Conservation (phyloP, 1,140 invertebrate genomes). For the Diplogasteroides magnus region DNA sequence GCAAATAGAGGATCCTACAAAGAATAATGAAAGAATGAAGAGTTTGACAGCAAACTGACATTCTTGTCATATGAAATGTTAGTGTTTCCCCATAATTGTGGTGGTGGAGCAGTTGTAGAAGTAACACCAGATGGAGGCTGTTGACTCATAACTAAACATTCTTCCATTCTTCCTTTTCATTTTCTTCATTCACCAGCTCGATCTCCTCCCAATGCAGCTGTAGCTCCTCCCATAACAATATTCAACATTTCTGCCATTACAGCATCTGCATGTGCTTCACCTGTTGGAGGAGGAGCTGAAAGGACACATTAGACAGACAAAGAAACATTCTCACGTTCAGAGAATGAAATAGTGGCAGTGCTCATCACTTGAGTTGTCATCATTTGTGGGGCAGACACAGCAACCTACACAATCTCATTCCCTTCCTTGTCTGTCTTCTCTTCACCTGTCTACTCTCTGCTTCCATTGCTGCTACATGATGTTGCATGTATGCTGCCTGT, state of each 20-base stretch:
- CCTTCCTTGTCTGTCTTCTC: neutral
- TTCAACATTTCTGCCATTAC: neutral
- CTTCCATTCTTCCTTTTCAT: neutral
- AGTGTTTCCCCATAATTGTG: neutral
- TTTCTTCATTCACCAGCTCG: neutral
- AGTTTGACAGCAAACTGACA: neutral
- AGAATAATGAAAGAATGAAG: no score
- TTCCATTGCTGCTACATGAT: conserved; percentile 13
- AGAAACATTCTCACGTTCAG: no score
- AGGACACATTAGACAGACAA: neutral
- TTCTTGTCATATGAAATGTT: neutral
- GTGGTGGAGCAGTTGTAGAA: neutral
- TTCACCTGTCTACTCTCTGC: conserved; percentile 3
- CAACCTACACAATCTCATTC: neutral
- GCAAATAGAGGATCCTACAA: neutral
- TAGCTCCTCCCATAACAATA: neutral
- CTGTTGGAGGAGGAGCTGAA: neutral
- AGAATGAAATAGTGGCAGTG: no score
- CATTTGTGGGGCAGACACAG: no score
- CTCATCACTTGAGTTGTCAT: no score
- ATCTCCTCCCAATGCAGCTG: neutral
- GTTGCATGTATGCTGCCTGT: conserved; percentile 6
- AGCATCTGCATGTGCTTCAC: neutral
- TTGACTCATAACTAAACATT: no score
- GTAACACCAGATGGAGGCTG: neutral